Base-by-base conservation (phyloP, 2,888 invertebrate species). In the Lasius fuliginosus region DNA sequence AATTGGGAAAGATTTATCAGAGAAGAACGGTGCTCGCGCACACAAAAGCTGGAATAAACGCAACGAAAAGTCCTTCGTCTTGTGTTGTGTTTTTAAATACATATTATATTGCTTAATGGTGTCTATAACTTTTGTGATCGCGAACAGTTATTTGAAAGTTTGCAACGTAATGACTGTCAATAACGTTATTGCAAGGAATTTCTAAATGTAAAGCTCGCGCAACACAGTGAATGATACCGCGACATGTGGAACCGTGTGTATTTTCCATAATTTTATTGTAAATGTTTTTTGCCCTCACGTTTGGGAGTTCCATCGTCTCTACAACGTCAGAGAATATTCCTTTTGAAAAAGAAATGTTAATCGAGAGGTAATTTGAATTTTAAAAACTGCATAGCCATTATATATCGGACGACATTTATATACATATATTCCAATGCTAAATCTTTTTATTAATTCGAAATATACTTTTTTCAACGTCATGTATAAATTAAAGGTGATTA, bases 181-280 rank as follows among this genome's bases (percentile, higher is more conserved):
- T 18, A 36, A 71, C 9, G 9, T 62, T 56, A 56, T 46, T 58
- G 33, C 46, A 8, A 33, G 46, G 33, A 86, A 90, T 85, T 87
- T 86, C 85, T 88, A 83, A 90, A 83, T 73, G 79, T 58, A 82
- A 60, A 64, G 79, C 58, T 58, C 53, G 60, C 49, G 56, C 46
- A 56, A 15, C 40, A 9, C 23, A n/a, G 82, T 67, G 83, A 88
- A 23, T 23, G 23, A 23, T 23, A 23, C 23, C 23, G 23, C 23
- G 23, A 83, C 87, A 82, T 62, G 73, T 82, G 86, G 9, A 58
- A 36, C n/a, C 33, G 18, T 36, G 62, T 67, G 86, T 82, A 23
- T 89, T 90, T 90, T 86, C 85, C 84, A 76, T 90, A 84, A 90
- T 87, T 89, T 90, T 87, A 90, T 89, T 82, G 82, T 84, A 83